These are phyloP conservation scores for Tauraco hartlaubi DNA, from an alignment of 2,797 vertebrate species.

Conservation along the genomic window DNA sequence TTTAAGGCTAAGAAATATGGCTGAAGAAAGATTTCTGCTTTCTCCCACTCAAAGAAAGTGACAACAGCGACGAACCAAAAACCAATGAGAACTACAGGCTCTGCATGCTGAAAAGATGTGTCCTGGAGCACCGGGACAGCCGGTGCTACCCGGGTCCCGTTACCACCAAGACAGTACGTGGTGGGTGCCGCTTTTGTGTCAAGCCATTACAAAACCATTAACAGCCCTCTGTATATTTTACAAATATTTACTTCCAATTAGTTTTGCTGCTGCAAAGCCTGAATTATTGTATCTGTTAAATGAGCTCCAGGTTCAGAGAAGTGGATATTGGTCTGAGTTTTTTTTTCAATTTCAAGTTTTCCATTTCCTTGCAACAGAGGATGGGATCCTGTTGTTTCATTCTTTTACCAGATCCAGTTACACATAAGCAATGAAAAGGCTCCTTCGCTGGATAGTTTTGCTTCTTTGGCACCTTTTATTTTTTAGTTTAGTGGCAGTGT, in stretches of 20 bases:
- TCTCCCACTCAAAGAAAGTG: not conserved
- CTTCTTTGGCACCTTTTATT: not conserved
- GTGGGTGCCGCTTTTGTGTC: not conserved
- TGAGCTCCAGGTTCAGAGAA: not conserved
- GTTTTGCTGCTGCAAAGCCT: not conserved
- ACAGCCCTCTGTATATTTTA: not conserved
- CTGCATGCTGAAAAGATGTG: not conserved
- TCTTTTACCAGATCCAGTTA: not conserved
- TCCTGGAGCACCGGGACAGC: not conserved
- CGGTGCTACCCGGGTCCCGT: not conserved
- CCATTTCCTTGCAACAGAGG: not conserved
- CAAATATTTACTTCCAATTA: not conserved
- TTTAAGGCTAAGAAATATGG: not conserved
- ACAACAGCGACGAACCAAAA: not conserved
- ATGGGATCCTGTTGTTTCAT: not conserved
- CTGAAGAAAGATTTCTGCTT: not conserved
- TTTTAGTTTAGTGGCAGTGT: not conserved
- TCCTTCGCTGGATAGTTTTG: not conserved
- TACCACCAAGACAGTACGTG: rapidly evolving
- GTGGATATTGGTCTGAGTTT: too few species aligned
- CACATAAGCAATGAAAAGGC: not conserved
- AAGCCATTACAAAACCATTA: not conserved
- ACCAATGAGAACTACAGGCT: not conserved
- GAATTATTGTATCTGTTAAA: not conserved
- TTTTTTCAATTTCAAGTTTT: not conserved